Evolutionary conservation across 2,888 invertebrate genomes (phyloP), one percentile per base, ranked within the genome.

Genomic region (Drepana falcataria): DNA sequence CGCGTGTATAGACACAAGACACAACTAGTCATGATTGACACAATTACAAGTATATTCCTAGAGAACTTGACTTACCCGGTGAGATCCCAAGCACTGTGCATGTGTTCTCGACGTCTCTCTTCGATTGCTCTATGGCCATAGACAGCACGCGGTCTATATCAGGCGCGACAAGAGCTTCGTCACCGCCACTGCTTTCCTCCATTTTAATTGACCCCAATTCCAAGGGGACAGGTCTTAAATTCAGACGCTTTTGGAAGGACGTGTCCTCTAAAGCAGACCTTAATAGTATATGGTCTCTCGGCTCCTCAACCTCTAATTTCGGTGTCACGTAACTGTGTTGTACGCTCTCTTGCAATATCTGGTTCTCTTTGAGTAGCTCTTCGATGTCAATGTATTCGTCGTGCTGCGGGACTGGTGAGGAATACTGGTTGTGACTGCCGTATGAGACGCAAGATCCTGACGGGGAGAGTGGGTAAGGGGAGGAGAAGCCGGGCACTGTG

Each of bases 51-150:
- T 21, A 21, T 21, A 21, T 21, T 21, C 21, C 21, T 21, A 21
- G 21, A 21, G 0, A 21, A 21, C 21, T 21, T 77, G 73, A 92
- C 94, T 94, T 85, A 97, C 97, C 97, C 87, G 95, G 95, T 81
- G 97, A 95, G 86, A 97, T 97, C 85, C 95, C 96, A 73, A 97
- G 93, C 68, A 95, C 94, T 54, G 94, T 94, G 86, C 97, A 97
- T 6, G 96, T 96, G 76, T 93, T 95, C 81, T 95, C 95, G 53
- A 97, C 96, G 79, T 97, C 97, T 75, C 95, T 94, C 71, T 95
- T 95, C 65, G 96, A 94, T 81, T 97, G 96, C 77, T 97, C 96
- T 69, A 97, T 95, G 37, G 97, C 97, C 87, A 97, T 92, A 59
- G 95, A 95, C 53, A 96, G 92, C 44, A 96, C 96, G 21, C 95